Evolutionary conservation across 2,888 invertebrate genomes (phyloP), one percentile per base, ranked within the genome.

Genomic region (Limnephilus lunatus): DNA sequence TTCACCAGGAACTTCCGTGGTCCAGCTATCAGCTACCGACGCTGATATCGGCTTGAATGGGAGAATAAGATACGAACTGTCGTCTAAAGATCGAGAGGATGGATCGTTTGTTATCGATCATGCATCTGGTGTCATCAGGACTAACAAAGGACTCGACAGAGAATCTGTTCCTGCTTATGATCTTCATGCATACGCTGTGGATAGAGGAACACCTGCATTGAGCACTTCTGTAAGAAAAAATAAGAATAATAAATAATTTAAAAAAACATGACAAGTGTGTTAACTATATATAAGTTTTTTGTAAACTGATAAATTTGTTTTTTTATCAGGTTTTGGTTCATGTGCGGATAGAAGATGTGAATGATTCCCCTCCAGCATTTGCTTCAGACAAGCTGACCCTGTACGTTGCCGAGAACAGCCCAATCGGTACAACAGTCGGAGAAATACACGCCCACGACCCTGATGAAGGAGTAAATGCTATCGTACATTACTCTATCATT

Each of bases 351-450:
- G 98, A 98, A 94, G 98, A 99, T 94, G 97, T 99, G 15, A 99
- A 99, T 94, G 99, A 99, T 94, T 98, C 98, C 0, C 98, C 99
- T 0, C 99, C 99, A 0, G 98, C 98, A 0, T 99, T 99, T 95
- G 98, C 98, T 93, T 98, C 98, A 3, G 98, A 99, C 94, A 98
- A 98, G 94, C 98, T 99, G 25, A 97, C 97, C 0, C 97, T 99
- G 81, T 98, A 98, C 95, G 98, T 99, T 7, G 96, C 98, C 0
- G 99, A 99, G 95, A 99, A 99, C 95, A 99, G 99, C n/a, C 99
- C 99, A 0, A 97, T 99, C 1, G 99, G 99, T 0, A 98, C 99
- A 0, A 98, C 98, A 0, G 98, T 99, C 0, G 99, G 99, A 0
- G 98, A 98, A 94, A 97, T 99, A 91, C 97, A 98, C 94, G 98